Evolutionary conservation across 2,113 vertebrate species (phyloP), one percentile per base, ranked within the genome.

Genomic region (Spheniscus mendiculus): DNA sequence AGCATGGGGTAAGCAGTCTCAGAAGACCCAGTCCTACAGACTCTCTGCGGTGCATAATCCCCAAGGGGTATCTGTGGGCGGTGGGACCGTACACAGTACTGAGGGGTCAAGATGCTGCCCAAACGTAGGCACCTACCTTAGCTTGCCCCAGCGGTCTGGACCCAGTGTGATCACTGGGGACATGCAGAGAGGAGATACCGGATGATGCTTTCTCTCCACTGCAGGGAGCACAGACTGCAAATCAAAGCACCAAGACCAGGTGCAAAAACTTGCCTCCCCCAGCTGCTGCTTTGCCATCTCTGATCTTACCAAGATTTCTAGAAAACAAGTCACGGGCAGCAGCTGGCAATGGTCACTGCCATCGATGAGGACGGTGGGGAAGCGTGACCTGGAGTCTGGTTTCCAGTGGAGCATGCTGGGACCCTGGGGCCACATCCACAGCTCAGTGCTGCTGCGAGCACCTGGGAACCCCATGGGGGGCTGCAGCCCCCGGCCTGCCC

Each of bases 171-270:
- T 23, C 58, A 29, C 49, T 45, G 20, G 13, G 20, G 26, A 32
- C 15, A 10, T 0, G 0, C 20, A 81, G 19, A 69, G 36, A 61
- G 32, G 18, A 73, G 10, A 34, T 21, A 50, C 1, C 0, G 0
- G n/a, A n/a, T n/a, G 27, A 67, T 1, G 5, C 6, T 22, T 38
- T 62, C 55, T 69, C 44, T 76, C 42, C 45, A 49, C 10, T 0
- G 0, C 55, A 74, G 8, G 9, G 18, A 42, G 21, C 62, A 52
- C 26, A 84, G 17, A 45, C 50, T 87, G 36, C 30, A 85, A 93
- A 79, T 19, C n/a, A 27, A 66, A 94, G 36, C 38, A 66, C 23
- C 7, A 50, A 36, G 40, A 62, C 11, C 36, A 81, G 10, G 25
- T 53, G 50, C 59, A 87, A 73, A 81, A 87, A 14, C 38, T 50